Evolutionary conservation across 2,113 vertebrate species (phyloP), one percentile per base, ranked within the genome.

Genomic region (Myocastor coypus): DNA sequence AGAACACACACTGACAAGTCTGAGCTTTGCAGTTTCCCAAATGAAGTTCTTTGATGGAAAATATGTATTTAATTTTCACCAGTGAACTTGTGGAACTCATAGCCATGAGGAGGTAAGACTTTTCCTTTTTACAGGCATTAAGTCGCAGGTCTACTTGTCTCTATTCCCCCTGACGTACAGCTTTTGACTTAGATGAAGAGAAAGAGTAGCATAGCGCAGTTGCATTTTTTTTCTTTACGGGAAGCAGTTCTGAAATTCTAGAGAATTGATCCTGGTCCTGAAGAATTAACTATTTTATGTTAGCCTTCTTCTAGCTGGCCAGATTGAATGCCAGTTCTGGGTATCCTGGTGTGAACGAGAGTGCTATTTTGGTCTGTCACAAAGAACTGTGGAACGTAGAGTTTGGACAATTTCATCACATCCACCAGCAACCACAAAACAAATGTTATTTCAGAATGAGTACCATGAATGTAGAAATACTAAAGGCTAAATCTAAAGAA

Each of bases 371-470:
- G 91, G 94, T 94, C 68, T 96, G 77, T 90, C 75, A 75, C 81
- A 89, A 92, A 92, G 85, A 96, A 89, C 69, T 77, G 9, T 61
- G 85, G 50, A 95, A 96, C 90, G 66, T 28, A 97, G 93, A 86
- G 66, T 94, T 97, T 68, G 87, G 92, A 92, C 84, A 82, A 75
- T 96, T 73, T 96, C 7, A 92, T 94, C 95, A 93, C 63, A 94
- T 94, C 63, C 83, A 7, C 64, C 84, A 96, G 91, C 93, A 94
- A 87, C 73, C 94, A 95, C 68, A 97, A 97, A 96, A 95, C 86
- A 96, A 97, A 92, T 92, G 80, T 96, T 96, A 94, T 95, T 97
- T 92, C 89, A 87, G 83, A 92, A 81, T 91, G 86, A 95, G 75
- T n/a, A 83, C 63, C 52, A 71, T 94, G 83, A 66, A 87, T 88